Evolutionary conservation across 2,113 vertebrate genomes (phyloP), one percentile per base, ranked within the genome.

Genomic region (Scomber scombrus): DNA sequence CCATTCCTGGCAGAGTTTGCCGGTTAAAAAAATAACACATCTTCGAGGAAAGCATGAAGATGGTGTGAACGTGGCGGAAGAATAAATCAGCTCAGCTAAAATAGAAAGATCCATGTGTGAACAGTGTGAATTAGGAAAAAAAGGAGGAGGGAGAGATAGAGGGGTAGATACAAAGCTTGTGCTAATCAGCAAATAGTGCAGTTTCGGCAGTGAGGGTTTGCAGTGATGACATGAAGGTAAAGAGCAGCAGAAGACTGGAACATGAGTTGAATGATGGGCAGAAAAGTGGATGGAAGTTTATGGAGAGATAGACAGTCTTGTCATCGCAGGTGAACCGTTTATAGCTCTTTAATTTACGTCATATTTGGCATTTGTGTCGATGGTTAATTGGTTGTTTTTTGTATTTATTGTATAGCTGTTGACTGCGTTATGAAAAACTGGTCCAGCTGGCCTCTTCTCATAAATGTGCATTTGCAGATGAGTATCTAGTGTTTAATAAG

Each of bases 71-170:
- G 75, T 16, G 21, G 4, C 15, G 40, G 61, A 66, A 57, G 64
- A 69, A 61, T 66, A 3, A 71, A 77, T 40, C 19, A 66, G 65
- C 54, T 51, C 47, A 71, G 57, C 50, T 78, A 10, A 82, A 84
- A 45, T 26, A 66, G 56, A 61, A 60, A 72, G 50, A 70, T 19
- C 46, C 78, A 86, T 5, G 88, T 91, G 89, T 87, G 68, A 83
- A 71, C 5, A 57, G 46, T 80, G 78, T 82, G 64, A 86, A 85
- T 23, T 71, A 21, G 78, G 19, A 70, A 61, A 78, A 8, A 29
- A 65, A 40, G 34, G 74, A 63, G 46, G 47, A 57, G 49, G 1
- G 55, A 61, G 71, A 45, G 57, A 62, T 47, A 75, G 26, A 40
- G 34, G 34, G 34, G 34, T 40, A 18, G 72, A 57, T 14, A 49